Evolutionary conservation across 2,113 vertebrate genomes (phyloP), one percentile per base, ranked within the genome.

Genomic region (Ceyx melanurus): DNA sequence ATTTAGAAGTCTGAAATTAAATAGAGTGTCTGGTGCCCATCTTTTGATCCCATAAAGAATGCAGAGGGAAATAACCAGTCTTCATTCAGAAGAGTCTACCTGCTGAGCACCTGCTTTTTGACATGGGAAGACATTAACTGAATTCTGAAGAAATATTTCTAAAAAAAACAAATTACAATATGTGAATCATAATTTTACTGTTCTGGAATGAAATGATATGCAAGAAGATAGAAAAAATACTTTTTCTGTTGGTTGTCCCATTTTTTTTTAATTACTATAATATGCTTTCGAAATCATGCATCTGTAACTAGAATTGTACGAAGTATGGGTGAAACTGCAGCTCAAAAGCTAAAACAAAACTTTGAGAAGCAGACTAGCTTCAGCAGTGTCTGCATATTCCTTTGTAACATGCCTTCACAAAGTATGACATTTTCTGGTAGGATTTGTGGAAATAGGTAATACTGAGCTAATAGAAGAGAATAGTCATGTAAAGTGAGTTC

Each of bases 1-100:
- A 94, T 89, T 88, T 92, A 85, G 72, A 96, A 94, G 64, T 67
- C 62, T 74, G 79, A 83, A 92, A 77, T 23, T 74, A 84, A 93
- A 94, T 6, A 77, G 35, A 87, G 58, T 82, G 42, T 64, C 56
- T 92, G 82, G 96, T 88, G 31, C 91, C n/a, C 29, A 58, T 84
- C 68, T 67, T 95, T 96, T 91, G 62, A 89, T 95, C n/a, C 35
- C 45, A 66, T 62, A 51, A 94, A 77, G 51, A 87, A 92, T 43
- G 46, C 20, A 94, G 70, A 86, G 42, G 42, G 13, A 91, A 89
- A 54, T 54, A 82, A 66, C 15, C 12, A 33, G 26, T 21, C 31
- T 77, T 96, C 33, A 87, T 81, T 80, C 73, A 87, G 31, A 29
- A 43, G 11, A 68, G 15, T 57, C 62, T 67, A 15, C 64, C 86